phyloP scores from a whole-genome alignment of 2,113 vertebrate species.

The Mungos mungo region DNA sequence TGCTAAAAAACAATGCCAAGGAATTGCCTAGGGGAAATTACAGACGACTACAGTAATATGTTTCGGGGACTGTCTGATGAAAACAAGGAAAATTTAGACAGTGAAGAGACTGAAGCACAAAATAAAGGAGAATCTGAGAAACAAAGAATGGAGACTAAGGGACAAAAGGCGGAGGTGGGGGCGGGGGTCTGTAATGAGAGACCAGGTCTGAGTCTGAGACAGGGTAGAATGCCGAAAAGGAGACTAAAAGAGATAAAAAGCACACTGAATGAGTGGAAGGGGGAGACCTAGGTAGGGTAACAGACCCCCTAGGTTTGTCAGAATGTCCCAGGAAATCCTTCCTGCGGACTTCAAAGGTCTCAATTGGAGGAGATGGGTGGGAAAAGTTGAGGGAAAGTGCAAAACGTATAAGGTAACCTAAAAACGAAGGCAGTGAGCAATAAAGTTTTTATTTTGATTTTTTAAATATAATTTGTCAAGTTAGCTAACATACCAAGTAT shows the following conservation, averaged over 20 bases:
- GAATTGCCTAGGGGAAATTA: neutral
- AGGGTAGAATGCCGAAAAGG: neutral
- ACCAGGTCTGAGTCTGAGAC: neutral
- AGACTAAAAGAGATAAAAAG: too few relatives aligned
- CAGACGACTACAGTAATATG: neutral
- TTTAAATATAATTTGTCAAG: too few relatives aligned
- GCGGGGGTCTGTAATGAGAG: too few relatives aligned
- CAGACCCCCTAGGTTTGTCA: neutral
- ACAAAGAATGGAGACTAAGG: neutral
- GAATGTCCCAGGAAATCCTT: neutral
- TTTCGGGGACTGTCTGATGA: neutral
- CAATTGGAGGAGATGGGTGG: neutral
- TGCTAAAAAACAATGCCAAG: neutral
- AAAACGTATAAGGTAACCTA: neutral
- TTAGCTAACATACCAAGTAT: too few relatives aligned
- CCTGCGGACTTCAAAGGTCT: neutral
- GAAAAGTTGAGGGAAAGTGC: neutral
- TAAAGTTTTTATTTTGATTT: neutral
- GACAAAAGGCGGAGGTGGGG: neutral
- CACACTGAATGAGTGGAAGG: neutral
- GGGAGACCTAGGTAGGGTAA: too few relatives aligned
- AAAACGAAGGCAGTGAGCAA: neutral
- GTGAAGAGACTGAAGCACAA: neutral
- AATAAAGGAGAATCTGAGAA: neutral
- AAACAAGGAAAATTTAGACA: neutral